Percentiles rank a stretch among this genome's conserved stretches.
Conservation (phyloP, 2,888 invertebrate genomes). For the Amphipyra berbera region DNA sequence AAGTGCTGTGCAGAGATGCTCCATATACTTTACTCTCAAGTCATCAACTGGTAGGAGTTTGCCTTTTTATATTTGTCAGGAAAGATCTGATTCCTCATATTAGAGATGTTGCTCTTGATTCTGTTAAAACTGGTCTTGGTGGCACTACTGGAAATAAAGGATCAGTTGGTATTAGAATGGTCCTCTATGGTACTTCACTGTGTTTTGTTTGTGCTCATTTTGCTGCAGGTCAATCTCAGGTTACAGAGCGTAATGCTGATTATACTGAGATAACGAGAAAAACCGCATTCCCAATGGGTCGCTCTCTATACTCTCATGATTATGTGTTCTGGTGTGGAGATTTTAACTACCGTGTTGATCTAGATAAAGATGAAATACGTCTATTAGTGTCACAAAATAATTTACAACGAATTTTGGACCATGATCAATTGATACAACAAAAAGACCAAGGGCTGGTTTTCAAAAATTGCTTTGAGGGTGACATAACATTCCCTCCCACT, state of each 20-base stretch:
- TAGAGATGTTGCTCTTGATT: conserved; percentile 97
- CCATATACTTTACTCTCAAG: conserved; percentile 97
- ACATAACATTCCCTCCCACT: conserved; percentile 97
- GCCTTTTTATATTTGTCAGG: conserved; percentile 97
- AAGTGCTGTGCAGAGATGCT: conserved; percentile 96
- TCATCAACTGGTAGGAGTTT: conserved; percentile 99
- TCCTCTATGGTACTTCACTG: conserved; percentile 97
- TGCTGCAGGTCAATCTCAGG: conserved; percentile 99
- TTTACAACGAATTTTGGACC: conserved; percentile 93
- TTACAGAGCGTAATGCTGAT: conserved; percentile 98
- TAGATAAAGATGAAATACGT: conserved; percentile 98
- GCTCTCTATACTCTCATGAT: conserved; percentile 98
- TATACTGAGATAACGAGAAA: conserved; percentile 98
- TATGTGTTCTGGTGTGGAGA: conserved; percentile 99
- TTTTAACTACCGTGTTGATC: conserved; percentile 99
- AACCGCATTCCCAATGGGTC: conserved; percentile 97
- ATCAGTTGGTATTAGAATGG: conserved; percentile 97
- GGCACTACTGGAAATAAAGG: conserved; percentile 99
- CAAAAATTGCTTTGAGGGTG: conserved; percentile 97
- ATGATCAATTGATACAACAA: conserved; percentile 96
- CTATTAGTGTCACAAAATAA: conserved; percentile 94
- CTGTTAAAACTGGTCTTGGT: conserved; percentile 99
- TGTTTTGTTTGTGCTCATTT: conserved; percentile 99
- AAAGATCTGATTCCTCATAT: conserved; percentile 96
- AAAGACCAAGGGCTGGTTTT: conserved; percentile 96